Base-by-base conservation (phyloP, 2,888 invertebrate species). In the Luffia ferchaultella region DNA sequence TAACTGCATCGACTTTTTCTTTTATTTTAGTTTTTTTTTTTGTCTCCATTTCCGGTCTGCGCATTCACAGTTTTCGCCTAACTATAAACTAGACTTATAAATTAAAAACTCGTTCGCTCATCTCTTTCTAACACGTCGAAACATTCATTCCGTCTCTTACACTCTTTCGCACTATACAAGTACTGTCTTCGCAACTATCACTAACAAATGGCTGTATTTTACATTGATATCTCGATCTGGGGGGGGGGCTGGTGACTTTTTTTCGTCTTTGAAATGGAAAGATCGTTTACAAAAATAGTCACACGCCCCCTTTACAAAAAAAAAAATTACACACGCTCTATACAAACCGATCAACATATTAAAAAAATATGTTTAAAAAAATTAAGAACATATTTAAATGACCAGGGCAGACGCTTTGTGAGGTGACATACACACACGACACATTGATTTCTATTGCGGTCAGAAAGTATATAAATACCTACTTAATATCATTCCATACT, bases 71-170 rank as follows among this genome's bases (percentile, higher is more conserved):
- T 71, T 73, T 77, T 76, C 68, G 74, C 83, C 83, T 83, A 83
- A 79, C 82, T 83, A 83, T 70, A 71, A 68, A 70, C 82, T 83
- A 82, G 68, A 72, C 79, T 80, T 82, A 79, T 67, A 68, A 49
- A 48, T 67, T 66, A 66, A 56, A 60, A 62, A 62, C 68, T 62
- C 66, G 60, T 61, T 57, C 57, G 18, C 56, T 53, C 56, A 50
- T 59, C 56, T 55, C 63, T 62, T 68, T 60, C 68, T 65, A 69
- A 56, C 70, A 64, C 42, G n/a, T 19, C 19, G 12, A 30, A 30
- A 30, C 30, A 30, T 7, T 30, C 30, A 12, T 45, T 16, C 49
- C 16, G 12, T 30, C 43, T 18, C 30, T 30, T 30, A 7, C 69
- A 59, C 63, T 55, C 68, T 53, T 68, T 60, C 62, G 55, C 62